Evolutionary conservation across 1,140 invertebrate genomes (phyloP), one percentile per base, ranked within the genome.

Genomic region (Aphelinus certus): DNA sequence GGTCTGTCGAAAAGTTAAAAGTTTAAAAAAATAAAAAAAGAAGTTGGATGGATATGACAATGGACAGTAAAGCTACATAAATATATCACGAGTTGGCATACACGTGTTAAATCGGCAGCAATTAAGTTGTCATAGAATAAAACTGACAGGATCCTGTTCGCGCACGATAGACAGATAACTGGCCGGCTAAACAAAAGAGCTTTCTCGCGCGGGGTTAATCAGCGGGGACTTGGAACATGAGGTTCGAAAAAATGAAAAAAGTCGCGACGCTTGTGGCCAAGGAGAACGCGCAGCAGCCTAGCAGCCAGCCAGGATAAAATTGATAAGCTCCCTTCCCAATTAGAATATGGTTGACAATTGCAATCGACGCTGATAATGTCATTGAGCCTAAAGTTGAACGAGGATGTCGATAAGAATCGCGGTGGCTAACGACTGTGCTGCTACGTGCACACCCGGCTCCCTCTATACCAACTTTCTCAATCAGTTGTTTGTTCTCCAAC

Each of bases 61-160:
- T 5, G 26, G n/a, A 26, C 26, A 3, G 9, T 51, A 57, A 58
- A 57, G 42, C 46, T 42, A 46, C 66, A 64, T 75, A 69, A 75
- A 75, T 70, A 69, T 64, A 75, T 64, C 73, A 64, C 46, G 67
- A 64, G 45, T 57, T 9, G 60, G 53, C 73, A 42, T 70, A 70
- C 73, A 75, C 61, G 66, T 70, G 73, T 75, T 69, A 69, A 70
- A 58, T 61, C 67, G 66, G 67, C 58, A 70, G 73, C 73, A 75
- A 75, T 75, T 75, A 75, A 75, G 73, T 66, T 75, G 66, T 75
- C 73, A 75, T 70, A 69, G 73, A 75, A 75, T 61, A 75, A 70
- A 75, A 64, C 73, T 70, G 73, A 75, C 66, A 75, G 73, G 73
- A 75, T 75, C 73, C 73, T 75, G 73, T 75, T 75, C 60, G 61